Conservation (phyloP, 2,797 vertebrate species). For the Todus mexicanus region DNA sequence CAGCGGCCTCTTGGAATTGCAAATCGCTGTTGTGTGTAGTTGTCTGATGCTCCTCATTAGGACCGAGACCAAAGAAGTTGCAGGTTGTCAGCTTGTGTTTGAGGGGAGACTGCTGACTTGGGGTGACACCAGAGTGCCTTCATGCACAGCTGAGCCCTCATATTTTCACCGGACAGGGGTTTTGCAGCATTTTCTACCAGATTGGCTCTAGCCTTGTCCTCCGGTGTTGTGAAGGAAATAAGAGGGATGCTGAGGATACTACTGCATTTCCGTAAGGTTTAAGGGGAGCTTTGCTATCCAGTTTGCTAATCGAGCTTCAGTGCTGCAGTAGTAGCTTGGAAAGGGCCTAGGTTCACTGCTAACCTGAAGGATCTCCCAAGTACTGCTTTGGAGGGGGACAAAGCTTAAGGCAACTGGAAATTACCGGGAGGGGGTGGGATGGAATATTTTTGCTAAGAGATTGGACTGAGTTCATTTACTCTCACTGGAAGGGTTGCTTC, state of each 20-base stretch:
- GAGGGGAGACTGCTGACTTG: neutral
- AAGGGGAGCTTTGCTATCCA: neutral
- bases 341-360: neutral
- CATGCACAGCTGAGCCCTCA: neutral
- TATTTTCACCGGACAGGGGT: neutral
- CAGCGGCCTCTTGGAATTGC: neutral
- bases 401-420: neutral
- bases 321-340: neutral
- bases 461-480: neutral
- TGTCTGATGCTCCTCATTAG: neutral
- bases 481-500: neutral
- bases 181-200: neutral
- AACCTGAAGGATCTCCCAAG: neutral
- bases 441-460: neutral
- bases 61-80: neutral
- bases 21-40: rapidly evolving
- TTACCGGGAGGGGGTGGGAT: neutral
- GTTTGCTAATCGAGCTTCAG: neutral
- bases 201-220: neutral
- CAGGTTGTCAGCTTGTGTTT: neutral
- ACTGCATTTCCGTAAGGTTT: neutral
- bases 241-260: neutral
- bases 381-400: neutral
- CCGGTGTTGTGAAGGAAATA: rapidly evolving
- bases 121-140: neutral